Base-by-base conservation (phyloP, 2,888 invertebrate species). In the Scrobipalpa costella region DNA sequence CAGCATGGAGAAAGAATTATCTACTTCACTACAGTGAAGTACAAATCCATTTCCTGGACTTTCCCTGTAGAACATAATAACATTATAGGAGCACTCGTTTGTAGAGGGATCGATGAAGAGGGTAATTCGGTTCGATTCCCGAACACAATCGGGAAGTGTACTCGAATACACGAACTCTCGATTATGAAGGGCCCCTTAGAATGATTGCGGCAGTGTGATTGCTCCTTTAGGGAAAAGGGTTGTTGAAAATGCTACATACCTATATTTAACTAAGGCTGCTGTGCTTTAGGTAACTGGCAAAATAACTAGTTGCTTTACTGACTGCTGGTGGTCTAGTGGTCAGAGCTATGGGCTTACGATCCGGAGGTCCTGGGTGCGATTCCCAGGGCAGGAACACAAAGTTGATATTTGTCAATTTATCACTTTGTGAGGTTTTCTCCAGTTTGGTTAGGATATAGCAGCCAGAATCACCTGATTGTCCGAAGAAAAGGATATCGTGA, bases 121-220 rank as follows among this genome's bases (percentile, higher is more conserved):
- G 19, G 15, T 61, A 49, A 38, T 50, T 61, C 9, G 61, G 13
- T 33, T 15, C 34, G 49, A 61, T 19, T 47, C 27, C 9, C 19
- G 50, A 11, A 11, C 13, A 55, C 55, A 55, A 55, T 55, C 34
- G 55, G n/a, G 8, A 55, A 55, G 15, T 27, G 15, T 27, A 55
- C 55, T 55, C 33, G 33, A 27, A 33, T 55, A n/a, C 55, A 34
- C 33, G 55, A 55, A 33, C 15, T 13, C 55, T 55, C 55, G 34
- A 55, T 55, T 34, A 27, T 55, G 33, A 27, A 55, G 55, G n/a
- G 19, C 21, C n/a, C 33, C 33, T 55, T 34, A 47, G 15, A 44
- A 47, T 47, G 60, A 60, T 36, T 64, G 64, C 62, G 19, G 59
- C n/a, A 21, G 62, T 27, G n/a, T 3, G 55, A 55, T 55, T 55